These are phyloP conservation scores for Parnassius orleans DNA, from an alignment of 2,888 invertebrate genomes.

Conservation along the genomic window DNA sequence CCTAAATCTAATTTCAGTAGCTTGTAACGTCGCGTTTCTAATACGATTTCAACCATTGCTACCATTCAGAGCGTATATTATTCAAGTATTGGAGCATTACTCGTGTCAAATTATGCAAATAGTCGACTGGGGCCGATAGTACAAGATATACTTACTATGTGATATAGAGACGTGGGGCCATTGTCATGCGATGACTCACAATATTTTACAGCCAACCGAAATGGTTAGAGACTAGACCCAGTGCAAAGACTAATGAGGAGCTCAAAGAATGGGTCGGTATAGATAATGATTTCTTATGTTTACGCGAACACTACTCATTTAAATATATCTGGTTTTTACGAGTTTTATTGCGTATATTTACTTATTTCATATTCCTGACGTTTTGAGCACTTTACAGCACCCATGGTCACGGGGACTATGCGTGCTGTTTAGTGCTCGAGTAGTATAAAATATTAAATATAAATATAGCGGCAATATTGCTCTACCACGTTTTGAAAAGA, in stretches of 20 bases:
- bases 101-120: conserved; percentile 61
- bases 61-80: conserved; percentile 24
- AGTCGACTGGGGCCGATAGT: conserved; percentile 34
- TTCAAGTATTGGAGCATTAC: conserved; percentile 35
- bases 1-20: conserved; percentile 27
- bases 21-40: conserved; percentile 26
- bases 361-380: no score
- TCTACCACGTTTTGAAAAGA: no score
- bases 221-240: conserved; percentile 40
- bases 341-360: no score
- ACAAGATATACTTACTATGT: conserved; percentile 29
- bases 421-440: no score
- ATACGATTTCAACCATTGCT: conserved; percentile 25
- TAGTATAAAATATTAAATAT: background rate
- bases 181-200: conserved; percentile 55
- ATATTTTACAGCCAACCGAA: conserved; percentile 44
- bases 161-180: conserved; percentile 35
- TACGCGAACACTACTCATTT: no score
- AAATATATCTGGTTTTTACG: no score
- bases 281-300: background rate
- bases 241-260: conserved; percentile 42
- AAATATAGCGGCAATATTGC: no score
- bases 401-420: no score
- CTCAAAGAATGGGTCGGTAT: background rate
- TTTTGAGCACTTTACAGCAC: no score